Base-by-base conservation (phyloP, 2,113 vertebrate genomes). In the Pteruthius melanotis region DNA sequence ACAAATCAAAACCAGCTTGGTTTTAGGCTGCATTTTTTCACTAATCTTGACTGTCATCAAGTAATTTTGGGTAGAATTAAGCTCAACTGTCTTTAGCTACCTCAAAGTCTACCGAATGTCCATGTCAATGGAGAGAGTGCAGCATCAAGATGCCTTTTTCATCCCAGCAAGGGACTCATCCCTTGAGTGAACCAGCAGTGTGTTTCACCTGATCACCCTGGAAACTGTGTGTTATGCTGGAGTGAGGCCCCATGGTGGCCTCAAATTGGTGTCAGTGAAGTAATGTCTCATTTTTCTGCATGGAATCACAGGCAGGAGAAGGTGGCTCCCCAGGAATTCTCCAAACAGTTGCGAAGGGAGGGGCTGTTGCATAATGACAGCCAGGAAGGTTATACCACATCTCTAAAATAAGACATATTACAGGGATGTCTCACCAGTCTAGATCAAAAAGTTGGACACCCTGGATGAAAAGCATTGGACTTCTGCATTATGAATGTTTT, bases 341-440 rank as follows among this genome's bases (percentile, higher is more conserved):
- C 91, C 2, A 1, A 81, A 78, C 9, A 6, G 44, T 89, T 96
- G 52, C 14, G 59, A 77, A 92, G 35, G 82, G 83, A 83, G 71
- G 16, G 56, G 27, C 31, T 77, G 44, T 95, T 97, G 59, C 52
- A 37, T 96, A 92, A 95, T 37, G 52, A 71, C 72, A 54, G 44
- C 35, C 44, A 23, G 85, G 85, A 86, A 82, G 49, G 52, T 93
- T 89, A 60, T 27, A 42, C 83, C 47, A 14, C 74, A 28, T 63
- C 68, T 83, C 83, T 83, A 89, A 94, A 95, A 87, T 78, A 93
- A 95, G 74, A 70, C 18, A 7, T 45, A 54, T 79, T 83, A 70
- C 94, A 89, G 56, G n/a, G 28, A 44, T 84, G 57, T 89, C 89
- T 95, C 80, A 66, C 76, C 24, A 94, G 69, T 56, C 80, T 52